Conservation (phyloP, 2,888 invertebrate genomes). For the Loripinus fragilis region DNA sequence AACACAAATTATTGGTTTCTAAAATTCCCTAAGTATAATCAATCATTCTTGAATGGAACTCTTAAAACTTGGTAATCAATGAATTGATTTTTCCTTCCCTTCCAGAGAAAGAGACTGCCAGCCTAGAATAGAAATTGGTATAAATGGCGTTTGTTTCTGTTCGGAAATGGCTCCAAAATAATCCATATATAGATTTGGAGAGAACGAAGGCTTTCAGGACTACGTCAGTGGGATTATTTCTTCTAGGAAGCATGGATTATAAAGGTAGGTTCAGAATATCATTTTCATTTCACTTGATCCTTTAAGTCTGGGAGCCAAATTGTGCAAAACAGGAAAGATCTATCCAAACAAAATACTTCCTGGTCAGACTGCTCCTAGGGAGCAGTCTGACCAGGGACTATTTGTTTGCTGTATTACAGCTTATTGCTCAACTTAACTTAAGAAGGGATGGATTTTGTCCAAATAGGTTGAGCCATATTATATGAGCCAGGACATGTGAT, state of each 20-base stretch:
- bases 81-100: conserved; percentile 19
- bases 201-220: background rate
- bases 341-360: no score
- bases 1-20: no score
- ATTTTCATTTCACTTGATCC: no score
- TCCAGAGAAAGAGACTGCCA: background rate
- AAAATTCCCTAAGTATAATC: conserved; percentile 3
- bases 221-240: conserved; percentile 1
- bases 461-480: no score
- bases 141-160: conserved; percentile 7
- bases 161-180: background rate
- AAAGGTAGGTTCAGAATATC: background rate
- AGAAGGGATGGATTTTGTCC: no score
- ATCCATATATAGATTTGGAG: conserved; percentile 13
- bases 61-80: conserved; percentile 15
- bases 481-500: no score
- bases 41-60: conserved; percentile 6
- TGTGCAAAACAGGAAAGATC: no score
- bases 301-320: no score
- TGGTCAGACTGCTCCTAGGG: no score
- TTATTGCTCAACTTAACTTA: no score
- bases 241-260: conserved; percentile 5
- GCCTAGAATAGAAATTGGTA: background rate
- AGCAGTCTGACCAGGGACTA: no score
- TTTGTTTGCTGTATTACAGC: no score